phyloP scores from a whole-genome alignment of 2,888 invertebrate genomes.

The Frankliniella intonsa region DNA sequence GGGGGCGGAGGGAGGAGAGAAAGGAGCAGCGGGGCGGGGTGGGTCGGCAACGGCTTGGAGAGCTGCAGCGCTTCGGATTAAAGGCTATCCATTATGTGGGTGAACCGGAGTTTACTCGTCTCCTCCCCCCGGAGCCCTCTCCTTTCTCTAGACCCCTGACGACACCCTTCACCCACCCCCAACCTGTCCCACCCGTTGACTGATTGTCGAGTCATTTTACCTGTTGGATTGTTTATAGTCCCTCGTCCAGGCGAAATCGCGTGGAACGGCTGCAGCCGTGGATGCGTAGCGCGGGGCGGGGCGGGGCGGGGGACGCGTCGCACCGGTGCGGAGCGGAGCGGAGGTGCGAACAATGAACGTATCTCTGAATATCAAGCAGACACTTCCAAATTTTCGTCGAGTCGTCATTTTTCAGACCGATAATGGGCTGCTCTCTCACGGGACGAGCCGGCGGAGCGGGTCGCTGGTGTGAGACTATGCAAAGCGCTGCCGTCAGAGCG shows the following conservation, averaged over 20 bases:
- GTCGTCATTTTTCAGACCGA: not conserved
- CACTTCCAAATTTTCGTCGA: slow-evolving; percentile 6
- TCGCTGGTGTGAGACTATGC: too few relatives aligned
- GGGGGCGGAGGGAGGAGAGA: not conserved
- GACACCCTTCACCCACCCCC: not conserved
- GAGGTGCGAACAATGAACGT: not conserved
- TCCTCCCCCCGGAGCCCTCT: not conserved
- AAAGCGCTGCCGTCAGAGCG: too few relatives aligned
- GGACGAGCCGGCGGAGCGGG: too few relatives aligned
- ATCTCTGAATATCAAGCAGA: slow-evolving; percentile 17
- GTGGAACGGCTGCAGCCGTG: not conserved
- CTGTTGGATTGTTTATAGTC: not conserved
- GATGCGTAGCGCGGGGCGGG: not conserved
- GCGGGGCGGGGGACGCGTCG: too few relatives aligned
- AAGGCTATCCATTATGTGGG: slow-evolving; percentile 4
- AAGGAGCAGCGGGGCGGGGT: not conserved
- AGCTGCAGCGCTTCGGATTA: slow-evolving; percentile 4
- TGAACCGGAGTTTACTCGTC: not conserved
- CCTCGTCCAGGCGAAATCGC: not conserved
- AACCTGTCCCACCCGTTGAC: not conserved
- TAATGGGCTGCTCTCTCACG: not conserved
- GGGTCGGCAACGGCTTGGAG: not conserved
- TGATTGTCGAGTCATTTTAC: not conserved
- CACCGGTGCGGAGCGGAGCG: too few relatives aligned
- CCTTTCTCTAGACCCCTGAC: not conserved